A percentile compares a stretch with the other conserved stretches of the same genome.
Evolutionary conservation across 1,140 invertebrate genomes (phyloP).

Genomic region (Drosophila murphyi): DNA sequence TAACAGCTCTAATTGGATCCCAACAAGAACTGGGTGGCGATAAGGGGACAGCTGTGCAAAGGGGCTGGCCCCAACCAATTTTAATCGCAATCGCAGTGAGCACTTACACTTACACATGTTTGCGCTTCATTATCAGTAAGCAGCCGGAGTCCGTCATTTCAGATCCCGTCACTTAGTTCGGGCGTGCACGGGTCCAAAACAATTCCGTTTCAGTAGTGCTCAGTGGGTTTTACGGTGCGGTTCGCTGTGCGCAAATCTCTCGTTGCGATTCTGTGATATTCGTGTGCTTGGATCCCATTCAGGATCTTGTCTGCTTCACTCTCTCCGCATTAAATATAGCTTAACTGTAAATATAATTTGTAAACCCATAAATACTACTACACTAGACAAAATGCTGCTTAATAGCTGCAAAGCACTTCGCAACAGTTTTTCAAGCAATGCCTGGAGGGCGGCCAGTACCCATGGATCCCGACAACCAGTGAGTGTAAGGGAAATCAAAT

Average conservation of each 20-base stretch:
- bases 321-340: neutral
- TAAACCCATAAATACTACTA: neutral
- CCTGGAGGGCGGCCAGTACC: conserved; percentile 59
- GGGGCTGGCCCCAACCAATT: conserved; percentile 38
- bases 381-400: conserved; percentile 60
- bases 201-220: conserved; percentile 56
- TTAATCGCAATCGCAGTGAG: conserved; percentile 80
- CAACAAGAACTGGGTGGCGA: conserved; percentile 40
- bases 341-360: neutral
- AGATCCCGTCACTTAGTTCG: conserved; percentile 34
- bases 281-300: conserved; percentile 14
- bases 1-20: conserved; percentile 72
- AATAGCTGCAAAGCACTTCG: conserved; percentile 62
- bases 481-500: conserved; percentile 36
- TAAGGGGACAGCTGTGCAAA: neutral
- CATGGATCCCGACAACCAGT: conserved; percentile 71
- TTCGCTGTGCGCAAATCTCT: conserved; percentile 23
- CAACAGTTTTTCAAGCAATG: conserved; percentile 52
- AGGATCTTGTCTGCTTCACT: conserved; percentile 1
- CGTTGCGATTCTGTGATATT: conserved; percentile 29
- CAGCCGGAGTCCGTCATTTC: conserved; percentile 11
- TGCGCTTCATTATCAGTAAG: conserved; percentile 64
- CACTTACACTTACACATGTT: conserved; percentile 80
- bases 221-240: conserved; percentile 58
- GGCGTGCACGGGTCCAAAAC: conserved; percentile 29